Percentiles rank a stretch among this genome's conserved stretches.
These are phyloP conservation scores for Terebella lapidaria DNA, from an alignment of 2,888 invertebrate genomes.

Conservation along the genomic window DNA sequence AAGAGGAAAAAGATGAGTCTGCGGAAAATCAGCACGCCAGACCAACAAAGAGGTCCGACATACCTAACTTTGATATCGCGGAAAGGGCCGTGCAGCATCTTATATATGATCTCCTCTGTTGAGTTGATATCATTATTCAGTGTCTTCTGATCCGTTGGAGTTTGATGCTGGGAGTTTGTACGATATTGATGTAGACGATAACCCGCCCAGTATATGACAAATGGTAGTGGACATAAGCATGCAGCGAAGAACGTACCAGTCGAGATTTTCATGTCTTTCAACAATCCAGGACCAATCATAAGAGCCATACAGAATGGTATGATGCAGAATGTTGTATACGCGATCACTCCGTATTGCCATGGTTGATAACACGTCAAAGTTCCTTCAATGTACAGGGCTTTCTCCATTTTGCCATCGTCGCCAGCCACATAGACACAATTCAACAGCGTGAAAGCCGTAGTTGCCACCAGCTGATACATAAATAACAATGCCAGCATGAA, in stretches of 20 bases:
- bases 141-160: background rate
- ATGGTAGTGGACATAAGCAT: slow-evolving; percentile 22
- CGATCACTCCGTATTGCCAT: slow-evolving; percentile 23
- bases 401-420: slow-evolving; percentile 9
- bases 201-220: slow-evolving; percentile 16
- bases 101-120: slow-evolving; percentile 6
- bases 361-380: slow-evolving; percentile 14
- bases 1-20: slow-evolving; percentile 14
- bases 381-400: slow-evolving; percentile 21
- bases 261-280: slow-evolving; percentile 13
- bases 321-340: slow-evolving; percentile 16
- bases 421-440: slow-evolving; percentile 23
- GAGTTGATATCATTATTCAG: background rate
- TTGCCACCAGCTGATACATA: slow-evolving; percentile 21
- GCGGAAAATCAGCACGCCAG: slow-evolving; percentile 19
- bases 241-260: slow-evolving; percentile 17
- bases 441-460: slow-evolving; percentile 18
- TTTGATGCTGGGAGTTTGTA: background rate
- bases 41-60: slow-evolving; percentile 17
- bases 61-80: slow-evolving; percentile 4
- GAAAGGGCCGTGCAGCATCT: slow-evolving; percentile 23
- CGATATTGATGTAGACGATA: slow-evolving; percentile 4
- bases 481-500: slow-evolving; percentile 21
- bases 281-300: slow-evolving; percentile 17
- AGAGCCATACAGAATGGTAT: slow-evolving; percentile 21